Base-by-base conservation (phyloP, 2,888 invertebrate species). In the Melanargia galathea region DNA sequence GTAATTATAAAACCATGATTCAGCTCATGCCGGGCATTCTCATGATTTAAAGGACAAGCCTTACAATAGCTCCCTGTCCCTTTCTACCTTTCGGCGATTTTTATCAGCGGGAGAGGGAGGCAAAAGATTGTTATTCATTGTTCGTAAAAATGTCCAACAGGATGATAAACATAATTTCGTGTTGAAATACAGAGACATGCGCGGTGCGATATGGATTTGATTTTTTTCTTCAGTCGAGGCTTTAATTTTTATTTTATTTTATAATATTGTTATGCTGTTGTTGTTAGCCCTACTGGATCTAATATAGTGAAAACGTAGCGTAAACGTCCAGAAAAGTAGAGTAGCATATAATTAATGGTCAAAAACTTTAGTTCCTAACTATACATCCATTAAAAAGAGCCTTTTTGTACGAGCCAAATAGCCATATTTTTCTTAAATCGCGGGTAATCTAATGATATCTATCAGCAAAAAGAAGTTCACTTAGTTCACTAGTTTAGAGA, bases 101-200 rank as follows among this genome's bases (percentile, higher is more conserved):
- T 67, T 69, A 75, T 75, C 73, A 60, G 78, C 65, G 71, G 71
- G 78, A 83, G 75, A 73, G 72, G 72, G 79, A 83, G 74, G 73
- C 81, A 80, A 84, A 80, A 71, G 74, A 69, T 73, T 70, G 70
- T 59, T 49, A 67, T 68, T 81, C 80, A 87, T 88, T 90, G 88
- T 90, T 87, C 85, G 82, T 84, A 85, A 86, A 86, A 88, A 88
- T 89, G 89, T 88, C 87, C 89, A 90, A 87, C 84, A 84, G 86
- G 87, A 90, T 90, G 90, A 90, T 89, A 88, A 88, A 89, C 89
- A 87, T 82, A 87, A 90, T 87, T 85, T 81, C 79, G 83, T 87
- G 88, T 87, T 84, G 85, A 86, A 89, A 87, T 78, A 78, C 74
- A 76, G 73, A 77, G 79, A 84, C 83, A 84, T 82, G 85, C 81